Base-by-base conservation (phyloP, 92 coral and sea anemone species). In the Virgularia gustaviana region DNA sequence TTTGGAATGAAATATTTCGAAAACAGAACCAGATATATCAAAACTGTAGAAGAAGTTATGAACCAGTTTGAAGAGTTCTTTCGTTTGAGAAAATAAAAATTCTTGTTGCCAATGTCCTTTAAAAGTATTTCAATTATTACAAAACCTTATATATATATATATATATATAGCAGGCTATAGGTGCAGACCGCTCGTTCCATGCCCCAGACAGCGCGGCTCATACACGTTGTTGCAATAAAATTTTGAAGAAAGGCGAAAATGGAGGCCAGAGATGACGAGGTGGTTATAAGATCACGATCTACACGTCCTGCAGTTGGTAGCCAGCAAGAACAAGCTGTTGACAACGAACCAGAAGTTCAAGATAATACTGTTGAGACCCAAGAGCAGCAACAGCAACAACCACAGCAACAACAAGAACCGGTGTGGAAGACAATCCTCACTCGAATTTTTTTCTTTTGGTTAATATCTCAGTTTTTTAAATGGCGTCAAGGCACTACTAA, bases 391-490 rank as follows among this genome's bases (percentile, higher is more conserved):
- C 88, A 86, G 38, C 90, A 84, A 38, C 96, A 80, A 52, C 89
- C 88, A 22, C 90, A 84, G 35, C 96, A 80, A 52, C 89, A 85
- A 22, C 99, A 94, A 47, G 88, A 90, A 23, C 83, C 99, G 7
- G 87, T 85, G 63, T 94, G 99, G 99, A 94, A 94, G 72, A 80
- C 94, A 27, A 72, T 94, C 65, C 78, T 94, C 6, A 83, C 90
- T 43, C 81, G 89, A 18, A 87, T 94, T 77, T 94, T 94, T 57
- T 78, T 94, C 42, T 87, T 94, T 59, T 94, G 91, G 88, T 55
- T 94, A 70, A 86, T 94, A 16, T 77, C 96, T 75, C 86, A 87
- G 60, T 78, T 94, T 72, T 94, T 94, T 75, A 86, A 85, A 33
- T 47, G 83, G 35, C 70, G 88, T 44, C 76, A 75, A 24, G 77